Evolutionary conservation across 2,113 vertebrate species (phyloP), one percentile per base, ranked within the genome.

Genomic region (Ursus arctos): DNA sequence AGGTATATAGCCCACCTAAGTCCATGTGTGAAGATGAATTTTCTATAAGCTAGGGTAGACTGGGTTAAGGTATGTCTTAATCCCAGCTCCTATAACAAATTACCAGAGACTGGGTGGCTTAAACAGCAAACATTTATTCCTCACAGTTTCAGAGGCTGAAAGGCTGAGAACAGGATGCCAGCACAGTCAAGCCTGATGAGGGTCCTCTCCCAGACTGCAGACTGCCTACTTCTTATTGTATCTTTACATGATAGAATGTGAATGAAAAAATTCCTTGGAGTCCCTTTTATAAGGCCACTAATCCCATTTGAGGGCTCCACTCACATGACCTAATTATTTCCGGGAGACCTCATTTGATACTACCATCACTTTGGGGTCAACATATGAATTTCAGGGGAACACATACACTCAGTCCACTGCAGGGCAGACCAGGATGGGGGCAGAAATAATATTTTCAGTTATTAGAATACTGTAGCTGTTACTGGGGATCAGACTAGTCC

Each of bases 1-100:
- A 67, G 2, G 21, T 77, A 40, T 7, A 12, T 0, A 47, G 4
- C 5, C 19, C 5, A 4, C 4, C 0, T 65, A 49, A 1, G 4
- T 0, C 21, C 26, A 49, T 53, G 5, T 43, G 92, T 69, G 33
- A 85, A 77, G 7, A 15, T 3, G 87, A 9, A 26, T 84, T 69
- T 88, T 43, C 7, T 40, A 3, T 28, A 86, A n/a, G 10, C 8
- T 57, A 14, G 0, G 51, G 7, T 31, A 67, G 24, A 26, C 7
- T 49, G 49, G 2, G 1, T 24, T 76, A 86, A 11, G 9, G 21
- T 11, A 43, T 63, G 15, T 49, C 12, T 51, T n/a, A n/a, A 2
- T 57, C 21, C 2, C 0, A 57, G 12, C 16, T 82, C 4, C 28
- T 65, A 6, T 55, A 65, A 65, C 9, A 86, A 63, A 72, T 28